Evolutionary conservation across 2,888 invertebrate genomes (phyloP), one percentile per base, ranked within the genome.

Genomic region (Luperina nickerlii): DNA sequence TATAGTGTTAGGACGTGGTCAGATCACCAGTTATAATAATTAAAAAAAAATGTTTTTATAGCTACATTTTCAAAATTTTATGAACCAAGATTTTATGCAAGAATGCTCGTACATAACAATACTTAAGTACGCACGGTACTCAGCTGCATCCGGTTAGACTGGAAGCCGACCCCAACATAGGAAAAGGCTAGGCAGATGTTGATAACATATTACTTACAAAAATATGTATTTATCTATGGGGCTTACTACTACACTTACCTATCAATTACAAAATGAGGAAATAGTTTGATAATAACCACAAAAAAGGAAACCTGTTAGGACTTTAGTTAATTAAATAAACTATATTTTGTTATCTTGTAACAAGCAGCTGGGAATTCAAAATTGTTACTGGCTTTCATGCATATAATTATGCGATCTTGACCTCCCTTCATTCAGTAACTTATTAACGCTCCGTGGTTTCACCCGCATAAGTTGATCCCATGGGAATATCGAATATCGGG

Each of bases 241-340:
- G 24, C 11, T n/a, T 38, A 76, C 38, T 38, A 76, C 38, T 48
- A 48, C 57, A 24, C 27, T 76, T 67, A 24, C 27, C 67, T 67
- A 67, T 67, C 48, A 76, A 60, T 24, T 24, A 51, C 13, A 24
- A 48, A 57, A 38, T 51, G 24, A 24, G 27, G 60, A 32, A 51
- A 68, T n/a, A 51, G 27, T 68, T 48, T 4, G 7, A 8, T 54
- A 20, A n/a, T 11, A n/a, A 48, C 57, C 13, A 27, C 51, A 48
- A 51, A 48, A 32, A 20, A 20, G 20, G 27, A 54, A 24, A 38
- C 20, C 13, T n/a, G n/a, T n/a, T n/a, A n/a, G n/a, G 18, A 68
- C 18, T n/a, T 45, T 20, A 68, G n/a, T 68, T 68, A 2, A 45
- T n/a, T 45, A 18, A 45, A 18, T 67, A 18, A 42, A 42, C 24